phyloP scores from a whole-genome alignment of 2,888 invertebrate species.

The Erpobdella octoculata region DNA sequence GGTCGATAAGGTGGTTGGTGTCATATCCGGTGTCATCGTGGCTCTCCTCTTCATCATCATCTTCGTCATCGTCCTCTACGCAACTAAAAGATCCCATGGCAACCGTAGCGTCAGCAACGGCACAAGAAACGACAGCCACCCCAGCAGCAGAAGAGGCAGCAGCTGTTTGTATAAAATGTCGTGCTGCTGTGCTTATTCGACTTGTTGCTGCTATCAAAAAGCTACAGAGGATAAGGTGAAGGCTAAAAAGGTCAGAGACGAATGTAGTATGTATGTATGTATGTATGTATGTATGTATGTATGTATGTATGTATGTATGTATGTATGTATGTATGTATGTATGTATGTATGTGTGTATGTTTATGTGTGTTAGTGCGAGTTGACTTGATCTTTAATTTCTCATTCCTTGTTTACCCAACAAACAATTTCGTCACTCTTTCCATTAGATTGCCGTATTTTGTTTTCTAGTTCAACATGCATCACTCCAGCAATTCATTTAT shows the following conservation, averaged over 20 bases:
- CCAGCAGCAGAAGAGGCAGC: slow-evolving; percentile 10
- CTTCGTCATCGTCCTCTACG: slow-evolving; percentile 12
- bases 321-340: too few relatives aligned
- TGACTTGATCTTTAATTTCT: too few relatives aligned
- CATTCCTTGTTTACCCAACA: too few relatives aligned
- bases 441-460: too few relatives aligned
- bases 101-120: neutral
- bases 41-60: slow-evolving; percentile 12
- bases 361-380: too few relatives aligned
- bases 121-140: neutral
- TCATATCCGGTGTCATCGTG: neutral
- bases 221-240: neutral
- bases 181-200: slow-evolving; percentile 1
- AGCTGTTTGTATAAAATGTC: neutral
- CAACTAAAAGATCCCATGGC: neutral
- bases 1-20: neutral
- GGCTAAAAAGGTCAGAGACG: neutral
- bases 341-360: too few relatives aligned
- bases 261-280: too few relatives aligned
- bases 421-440: too few relatives aligned
- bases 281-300: too few relatives aligned
- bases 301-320: too few relatives aligned
- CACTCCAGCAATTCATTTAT: too few relatives aligned
- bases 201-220: neutral
- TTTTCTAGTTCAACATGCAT: neutral